These are phyloP conservation scores for Eupithecia dodoneata DNA, from an alignment of 2,888 invertebrate species.

Conservation along the genomic window DNA sequence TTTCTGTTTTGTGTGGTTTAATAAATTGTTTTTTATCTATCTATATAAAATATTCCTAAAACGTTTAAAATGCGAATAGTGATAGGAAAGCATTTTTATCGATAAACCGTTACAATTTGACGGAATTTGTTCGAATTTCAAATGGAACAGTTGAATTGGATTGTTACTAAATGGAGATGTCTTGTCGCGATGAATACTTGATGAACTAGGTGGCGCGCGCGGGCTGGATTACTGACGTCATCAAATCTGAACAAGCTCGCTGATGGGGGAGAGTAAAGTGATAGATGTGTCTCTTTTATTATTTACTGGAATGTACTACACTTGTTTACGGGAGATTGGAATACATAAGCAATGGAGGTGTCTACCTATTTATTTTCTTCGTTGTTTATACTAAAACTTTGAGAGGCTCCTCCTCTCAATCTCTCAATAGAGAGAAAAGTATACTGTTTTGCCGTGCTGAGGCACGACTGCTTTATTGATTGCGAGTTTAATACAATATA, in stretches of 20 bases:
- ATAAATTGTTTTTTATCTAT: too few species aligned
- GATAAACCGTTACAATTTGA: slow-evolving; percentile 4
- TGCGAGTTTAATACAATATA: too few species aligned
- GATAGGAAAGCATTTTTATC: slow-evolving; percentile 16
- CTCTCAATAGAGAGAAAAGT: not conserved
- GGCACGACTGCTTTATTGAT: too few species aligned
- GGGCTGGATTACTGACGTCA: slow-evolving; percentile 30
- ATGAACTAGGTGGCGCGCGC: slow-evolving; percentile 35
- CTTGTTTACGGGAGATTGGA: slow-evolving; percentile 4
- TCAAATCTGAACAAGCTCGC: slow-evolving; percentile 34
- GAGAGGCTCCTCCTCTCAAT: too few species aligned
- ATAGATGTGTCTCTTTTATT: slow-evolving; percentile 19
- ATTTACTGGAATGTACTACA: slow-evolving; percentile 17
- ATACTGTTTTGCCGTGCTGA: too few species aligned
- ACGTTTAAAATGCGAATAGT: slow-evolving; percentile 1
- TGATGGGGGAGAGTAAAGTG: slow-evolving; percentile 26
- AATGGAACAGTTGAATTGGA: slow-evolving; percentile 32
- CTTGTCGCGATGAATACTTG: slow-evolving; percentile 42
- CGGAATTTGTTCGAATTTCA: slow-evolving; percentile 18
- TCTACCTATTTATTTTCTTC: not conserved
- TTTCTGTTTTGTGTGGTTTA: too few species aligned
- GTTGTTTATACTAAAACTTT: not conserved
- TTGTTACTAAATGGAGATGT: slow-evolving; percentile 42
- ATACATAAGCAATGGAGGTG: not conserved
- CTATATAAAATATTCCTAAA: not conserved